Percentiles rank a stretch among this genome's conserved stretches.
Evolutionary conservation across 2,113 vertebrate species (phyloP).

Genomic region (Romanogobio albipinnatus): DNA sequence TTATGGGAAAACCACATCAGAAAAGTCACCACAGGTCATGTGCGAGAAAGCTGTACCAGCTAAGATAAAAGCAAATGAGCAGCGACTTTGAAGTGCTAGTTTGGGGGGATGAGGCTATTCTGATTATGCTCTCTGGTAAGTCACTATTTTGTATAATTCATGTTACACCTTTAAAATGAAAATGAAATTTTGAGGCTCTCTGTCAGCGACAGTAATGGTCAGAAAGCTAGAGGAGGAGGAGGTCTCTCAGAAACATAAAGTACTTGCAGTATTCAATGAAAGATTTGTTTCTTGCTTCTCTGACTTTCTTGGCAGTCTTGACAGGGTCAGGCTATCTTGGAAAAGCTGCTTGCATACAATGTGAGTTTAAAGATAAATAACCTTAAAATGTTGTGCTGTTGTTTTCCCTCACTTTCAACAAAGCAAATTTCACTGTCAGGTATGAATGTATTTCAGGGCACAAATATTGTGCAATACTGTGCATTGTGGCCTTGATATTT

Average conservation of each 20-base stretch:
- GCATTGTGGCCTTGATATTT: background rate
- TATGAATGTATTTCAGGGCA: background rate
- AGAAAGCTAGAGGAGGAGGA: conserved; percentile 29
- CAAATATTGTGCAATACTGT: no score
- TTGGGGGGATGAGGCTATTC: conserved; percentile 31
- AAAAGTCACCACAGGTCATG: background rate
- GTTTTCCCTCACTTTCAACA: background rate
- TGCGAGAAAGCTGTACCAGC: background rate
- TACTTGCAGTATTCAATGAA: conserved; percentile 38
- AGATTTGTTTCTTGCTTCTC: conserved; percentile 47
- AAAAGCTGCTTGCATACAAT: conserved; percentile 3
- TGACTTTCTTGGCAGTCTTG: conserved; percentile 28
- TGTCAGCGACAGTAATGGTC: conserved; percentile 46
- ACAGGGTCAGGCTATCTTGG: conserved; percentile 6
- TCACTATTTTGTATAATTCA: conserved; percentile 54
- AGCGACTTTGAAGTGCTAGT: conserved; percentile 4
- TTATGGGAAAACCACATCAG: background rate
- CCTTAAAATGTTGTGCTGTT: background rate
- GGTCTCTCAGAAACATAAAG: conserved; percentile 24
- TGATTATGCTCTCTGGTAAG: conserved; percentile 48
- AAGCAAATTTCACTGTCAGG: background rate
- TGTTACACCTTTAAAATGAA: conserved; percentile 59
- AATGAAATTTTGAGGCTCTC: conserved; percentile 51
- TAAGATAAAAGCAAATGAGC: conserved; percentile 10
- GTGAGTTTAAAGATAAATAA: conserved; percentile 14